These are phyloP conservation scores for Melanotaenia parkinsoni DNA, from an alignment of 2,797 vertebrate species.

Conservation along the genomic window DNA sequence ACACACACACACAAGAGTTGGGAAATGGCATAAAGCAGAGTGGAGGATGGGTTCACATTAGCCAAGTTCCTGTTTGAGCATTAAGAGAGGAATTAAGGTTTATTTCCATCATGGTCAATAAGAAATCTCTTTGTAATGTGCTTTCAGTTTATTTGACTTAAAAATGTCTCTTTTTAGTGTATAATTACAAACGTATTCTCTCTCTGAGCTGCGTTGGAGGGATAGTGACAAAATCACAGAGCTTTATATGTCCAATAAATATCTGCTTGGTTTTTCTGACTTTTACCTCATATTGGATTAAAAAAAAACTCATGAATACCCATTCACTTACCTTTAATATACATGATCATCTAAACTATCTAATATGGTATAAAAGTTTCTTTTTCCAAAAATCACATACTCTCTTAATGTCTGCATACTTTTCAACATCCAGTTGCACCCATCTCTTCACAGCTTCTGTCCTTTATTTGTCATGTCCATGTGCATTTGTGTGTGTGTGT, in stretches of 20 bases:
- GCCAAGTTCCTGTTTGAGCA: neutral
- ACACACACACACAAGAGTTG: neutral
- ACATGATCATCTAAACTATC: neutral
- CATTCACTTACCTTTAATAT: neutral
- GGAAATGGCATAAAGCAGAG: neutral
- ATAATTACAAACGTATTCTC: too few species aligned
- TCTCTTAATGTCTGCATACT: neutral
- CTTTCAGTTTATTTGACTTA: neutral
- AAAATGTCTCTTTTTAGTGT: neutral
- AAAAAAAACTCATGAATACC: neutral
- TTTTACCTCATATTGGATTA: neutral
- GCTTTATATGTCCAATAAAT: neutral
- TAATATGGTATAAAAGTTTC: neutral
- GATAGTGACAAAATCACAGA: neutral
- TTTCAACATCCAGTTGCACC: neutral
- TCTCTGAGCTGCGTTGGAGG: too few species aligned
- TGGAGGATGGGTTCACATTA: neutral
- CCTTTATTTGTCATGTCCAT: conserved; percentile 10
- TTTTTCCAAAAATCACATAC: neutral
- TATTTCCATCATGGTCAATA: neutral
- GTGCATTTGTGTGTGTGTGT: conserved; percentile 20
- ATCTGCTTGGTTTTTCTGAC: neutral
- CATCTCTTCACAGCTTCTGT: neutral
- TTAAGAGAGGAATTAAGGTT: neutral
- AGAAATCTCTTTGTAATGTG: neutral